phyloP scores from a whole-genome alignment of 2,888 invertebrate species.

The Zelleria hepariella region DNA sequence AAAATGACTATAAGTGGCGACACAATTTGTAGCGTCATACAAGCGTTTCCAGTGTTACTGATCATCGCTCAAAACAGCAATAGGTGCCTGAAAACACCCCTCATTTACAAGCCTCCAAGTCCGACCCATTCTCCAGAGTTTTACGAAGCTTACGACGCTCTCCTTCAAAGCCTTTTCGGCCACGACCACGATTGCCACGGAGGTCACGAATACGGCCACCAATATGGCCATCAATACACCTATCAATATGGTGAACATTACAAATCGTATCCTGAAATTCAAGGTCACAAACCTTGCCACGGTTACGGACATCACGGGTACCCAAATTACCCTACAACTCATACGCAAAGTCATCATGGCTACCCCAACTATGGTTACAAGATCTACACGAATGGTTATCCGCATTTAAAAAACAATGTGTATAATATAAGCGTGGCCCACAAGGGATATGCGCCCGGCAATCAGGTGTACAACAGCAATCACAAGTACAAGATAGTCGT shows the following conservation, averaged over 20 bases:
- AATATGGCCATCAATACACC: slow-evolving; percentile 3
- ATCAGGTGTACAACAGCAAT: slow-evolving; percentile 37
- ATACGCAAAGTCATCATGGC: background rate
- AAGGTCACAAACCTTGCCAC: slow-evolving; percentile 10
- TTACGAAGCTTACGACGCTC: slow-evolving; percentile 50
- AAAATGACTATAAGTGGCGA: slow-evolving; percentile 47
- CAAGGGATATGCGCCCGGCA: slow-evolving; percentile 33
- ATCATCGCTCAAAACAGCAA: slow-evolving; percentile 54
- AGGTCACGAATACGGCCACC: slow-evolving; percentile 4
- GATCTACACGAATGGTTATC: slow-evolving; percentile 8
- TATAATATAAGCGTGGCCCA: slow-evolving; percentile 14
- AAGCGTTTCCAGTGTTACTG: slow-evolving; percentile 50
- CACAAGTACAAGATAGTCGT: slow-evolving; percentile 48
- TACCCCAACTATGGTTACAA: background rate
- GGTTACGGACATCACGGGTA: slow-evolving; percentile 1
- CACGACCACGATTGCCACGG: slow-evolving; percentile 7
- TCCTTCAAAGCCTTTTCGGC: slow-evolving; percentile 37
- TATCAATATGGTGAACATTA: slow-evolving; percentile 13
- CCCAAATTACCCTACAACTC: slow-evolving; percentile 5
- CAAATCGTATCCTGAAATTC: slow-evolving; percentile 7
- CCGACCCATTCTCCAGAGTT: slow-evolving; percentile 57
- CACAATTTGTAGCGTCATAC: slow-evolving; percentile 49
- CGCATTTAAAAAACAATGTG: background rate
- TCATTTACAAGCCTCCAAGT: slow-evolving; percentile 50
- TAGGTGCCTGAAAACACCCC: slow-evolving; percentile 47